Conservation (phyloP, 2,888 invertebrate genomes). For the Drosophila mayaguana region DNA sequence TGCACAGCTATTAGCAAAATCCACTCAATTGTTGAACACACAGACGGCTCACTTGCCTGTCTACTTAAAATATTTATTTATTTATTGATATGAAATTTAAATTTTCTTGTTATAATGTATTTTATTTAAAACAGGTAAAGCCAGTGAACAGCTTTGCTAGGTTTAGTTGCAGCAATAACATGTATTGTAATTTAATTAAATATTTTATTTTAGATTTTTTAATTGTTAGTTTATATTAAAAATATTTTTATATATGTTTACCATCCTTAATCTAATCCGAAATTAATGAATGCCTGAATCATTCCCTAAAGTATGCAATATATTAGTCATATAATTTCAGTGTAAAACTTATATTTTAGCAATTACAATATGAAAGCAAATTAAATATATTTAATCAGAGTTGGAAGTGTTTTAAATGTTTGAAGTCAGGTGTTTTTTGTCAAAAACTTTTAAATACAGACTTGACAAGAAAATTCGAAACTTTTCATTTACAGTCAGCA, state of each 20-base stretch:
- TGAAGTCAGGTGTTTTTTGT: too few relatives aligned
- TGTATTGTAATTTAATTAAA: background rate
- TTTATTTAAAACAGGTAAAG: background rate
- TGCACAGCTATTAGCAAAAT: conserved; percentile 31
- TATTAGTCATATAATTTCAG: background rate
- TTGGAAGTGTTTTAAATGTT: too few relatives aligned
- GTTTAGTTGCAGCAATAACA: background rate
- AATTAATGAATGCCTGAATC: too few relatives aligned
- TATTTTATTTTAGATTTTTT: too few relatives aligned
- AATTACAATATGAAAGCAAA: too few relatives aligned
- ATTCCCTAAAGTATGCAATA: conserved; percentile 24
- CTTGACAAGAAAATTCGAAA: too few relatives aligned
- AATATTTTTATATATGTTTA: too few relatives aligned
- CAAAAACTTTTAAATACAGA: too few relatives aligned
- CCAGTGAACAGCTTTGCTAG: too few relatives aligned
- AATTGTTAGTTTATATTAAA: too few relatives aligned
- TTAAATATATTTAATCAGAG: too few relatives aligned
- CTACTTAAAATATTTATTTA: background rate
- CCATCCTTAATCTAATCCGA: too few relatives aligned
- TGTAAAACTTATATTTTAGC: background rate
- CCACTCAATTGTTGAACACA: conserved; percentile 20
- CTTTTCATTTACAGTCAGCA: background rate
- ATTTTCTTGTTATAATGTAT: background rate
- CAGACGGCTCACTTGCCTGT: background rate
- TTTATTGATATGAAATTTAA: background rate